Conservation (phyloP, 2,888 invertebrate genomes). For the Marasmarcha lunaedactyla region DNA sequence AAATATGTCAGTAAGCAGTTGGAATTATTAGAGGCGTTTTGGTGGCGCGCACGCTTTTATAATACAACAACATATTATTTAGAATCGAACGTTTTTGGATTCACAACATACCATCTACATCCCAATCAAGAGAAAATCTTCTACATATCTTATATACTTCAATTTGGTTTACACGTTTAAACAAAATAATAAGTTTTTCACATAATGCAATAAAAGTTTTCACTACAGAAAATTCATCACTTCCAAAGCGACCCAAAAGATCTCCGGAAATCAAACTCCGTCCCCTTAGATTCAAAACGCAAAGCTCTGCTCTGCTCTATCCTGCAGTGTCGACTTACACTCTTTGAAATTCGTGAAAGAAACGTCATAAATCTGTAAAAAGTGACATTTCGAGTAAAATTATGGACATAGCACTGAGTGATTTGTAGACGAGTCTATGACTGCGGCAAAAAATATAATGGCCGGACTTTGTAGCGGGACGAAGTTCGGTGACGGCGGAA, state of each 20-base stretch:
- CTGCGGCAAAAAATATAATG: constrained; percentile 19
- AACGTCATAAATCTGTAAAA: constrained; percentile 56
- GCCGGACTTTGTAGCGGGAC: constrained; percentile 8
- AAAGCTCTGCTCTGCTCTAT: neutral
- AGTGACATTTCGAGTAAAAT: constrained; percentile 41
- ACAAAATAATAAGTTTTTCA: no score
- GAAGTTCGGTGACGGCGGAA: neutral
- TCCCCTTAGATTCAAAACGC: neutral
- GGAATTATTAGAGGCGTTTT: no score
- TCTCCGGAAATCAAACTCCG: neutral
- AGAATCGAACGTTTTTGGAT: no score
- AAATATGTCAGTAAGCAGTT: neutral
- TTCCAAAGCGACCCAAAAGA: no score
- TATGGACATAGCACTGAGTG: constrained; percentile 48
- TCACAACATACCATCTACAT: no score
- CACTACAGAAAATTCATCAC: no score
- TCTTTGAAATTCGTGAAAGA: constrained; percentile 36
- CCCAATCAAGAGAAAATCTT: no score
- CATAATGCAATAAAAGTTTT: no score
- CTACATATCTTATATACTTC: no score
- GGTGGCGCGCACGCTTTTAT: no score
- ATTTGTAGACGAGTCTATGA: constrained; percentile 35
- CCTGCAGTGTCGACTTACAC: constrained; percentile 8
- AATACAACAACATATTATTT: no score
- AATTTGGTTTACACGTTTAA: no score